Evolutionary conservation across 2,888 invertebrate genomes (phyloP).

Genomic region (Ischnura elegans): DNA sequence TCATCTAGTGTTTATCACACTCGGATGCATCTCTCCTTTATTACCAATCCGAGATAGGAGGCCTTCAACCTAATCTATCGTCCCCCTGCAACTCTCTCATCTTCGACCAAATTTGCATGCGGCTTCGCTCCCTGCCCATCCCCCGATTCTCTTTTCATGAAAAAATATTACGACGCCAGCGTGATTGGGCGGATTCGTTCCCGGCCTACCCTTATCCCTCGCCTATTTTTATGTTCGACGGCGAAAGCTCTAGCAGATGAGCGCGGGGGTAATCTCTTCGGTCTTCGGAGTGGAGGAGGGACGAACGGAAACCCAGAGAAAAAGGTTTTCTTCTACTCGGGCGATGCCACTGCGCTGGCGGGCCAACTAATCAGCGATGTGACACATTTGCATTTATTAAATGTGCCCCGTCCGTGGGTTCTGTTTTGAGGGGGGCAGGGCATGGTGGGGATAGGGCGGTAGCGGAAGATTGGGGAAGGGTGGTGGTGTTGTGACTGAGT

Average conservation of each 20-base stretch:
- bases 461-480: not conserved
- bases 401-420: conserved; percentile 30
- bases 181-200: not conserved
- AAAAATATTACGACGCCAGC: not conserved
- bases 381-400: conserved; percentile 66
- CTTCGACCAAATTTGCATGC: not conserved
- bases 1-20: not conserved
- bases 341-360: not conserved
- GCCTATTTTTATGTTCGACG: not conserved
- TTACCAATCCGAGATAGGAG: not conserved
- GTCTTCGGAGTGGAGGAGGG: not conserved
- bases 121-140: not conserved
- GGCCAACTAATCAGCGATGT: conserved; percentile 58
- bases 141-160: not conserved
- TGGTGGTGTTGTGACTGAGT: not conserved
- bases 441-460: not conserved
- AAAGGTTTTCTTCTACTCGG: not conserved
- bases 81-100: not conserved
- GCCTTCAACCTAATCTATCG: not conserved
- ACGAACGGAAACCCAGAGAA: not conserved
- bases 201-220: not conserved
- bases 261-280: not conserved
- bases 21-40: not conserved
- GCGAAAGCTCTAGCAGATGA: not conserved
- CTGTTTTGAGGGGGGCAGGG: not conserved